Percentiles rank a stretch among this genome's conserved stretches.
These are phyloP conservation scores for Lepidocolaptes lacrymiger DNA, from an alignment of 2,797 vertebrate species.

Conservation along the genomic window DNA sequence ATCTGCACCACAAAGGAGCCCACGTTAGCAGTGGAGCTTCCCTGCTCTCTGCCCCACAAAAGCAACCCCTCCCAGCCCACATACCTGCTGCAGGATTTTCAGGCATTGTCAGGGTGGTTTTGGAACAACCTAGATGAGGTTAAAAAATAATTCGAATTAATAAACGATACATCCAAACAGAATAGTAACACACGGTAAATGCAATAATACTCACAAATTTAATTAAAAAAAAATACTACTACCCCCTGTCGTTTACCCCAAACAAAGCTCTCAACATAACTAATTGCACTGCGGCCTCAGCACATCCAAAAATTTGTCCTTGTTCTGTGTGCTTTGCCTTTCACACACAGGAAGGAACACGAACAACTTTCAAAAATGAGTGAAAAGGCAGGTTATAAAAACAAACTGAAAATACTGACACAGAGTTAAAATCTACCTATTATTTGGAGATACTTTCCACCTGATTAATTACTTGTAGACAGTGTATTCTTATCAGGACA, in stretches of 20 bases:
- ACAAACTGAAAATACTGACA: neutral
- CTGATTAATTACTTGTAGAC: neutral
- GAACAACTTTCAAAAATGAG: neutral
- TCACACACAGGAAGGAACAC: neutral
- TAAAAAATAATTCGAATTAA: neutral
- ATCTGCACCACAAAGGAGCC: constrained; percentile 73
- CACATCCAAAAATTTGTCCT: neutral
- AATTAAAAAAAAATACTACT: neutral
- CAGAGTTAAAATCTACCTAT: neutral
- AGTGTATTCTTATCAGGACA: fast-evolving
- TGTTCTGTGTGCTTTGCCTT: neutral
- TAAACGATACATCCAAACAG: neutral
- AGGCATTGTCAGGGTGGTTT: constrained; percentile 71
- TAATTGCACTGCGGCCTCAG: neutral
- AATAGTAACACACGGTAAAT: neutral
- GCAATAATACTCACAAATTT: neutral
- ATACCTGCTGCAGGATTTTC: constrained; percentile 80
- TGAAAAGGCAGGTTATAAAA: neutral
- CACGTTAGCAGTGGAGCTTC: neutral
- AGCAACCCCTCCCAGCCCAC: neutral
- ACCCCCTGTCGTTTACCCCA: neutral
- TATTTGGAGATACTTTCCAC: neutral
- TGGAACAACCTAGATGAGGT: constrained; percentile 39
- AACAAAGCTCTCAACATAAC: neutral
- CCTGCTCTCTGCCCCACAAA: neutral